Base-by-base conservation (phyloP, 2,888 invertebrate species). In the Synanthedon vespiformis region DNA sequence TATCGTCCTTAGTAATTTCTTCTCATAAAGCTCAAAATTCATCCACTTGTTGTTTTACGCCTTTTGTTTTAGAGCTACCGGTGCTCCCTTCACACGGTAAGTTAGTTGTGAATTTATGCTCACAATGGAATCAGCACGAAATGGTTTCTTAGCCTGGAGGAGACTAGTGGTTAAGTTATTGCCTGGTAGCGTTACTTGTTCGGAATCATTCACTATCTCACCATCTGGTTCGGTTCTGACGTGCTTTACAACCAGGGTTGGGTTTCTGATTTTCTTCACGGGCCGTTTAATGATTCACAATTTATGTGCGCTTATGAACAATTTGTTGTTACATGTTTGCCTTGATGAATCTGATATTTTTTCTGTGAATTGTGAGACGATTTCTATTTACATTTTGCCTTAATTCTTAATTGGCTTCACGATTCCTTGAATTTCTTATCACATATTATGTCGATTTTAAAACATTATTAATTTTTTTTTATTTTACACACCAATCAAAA, bases 201-300 rank as follows among this genome's bases (percentile, higher is more conserved):
- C 66, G 61, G 66, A 77, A 73, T 74, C 78, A 72, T 69, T 71
- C 72, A 63, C 74, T 80, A 83, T 84, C 82, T 74, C 60, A 62
- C 67, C 77, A 83, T 84, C 82, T 80, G 69, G 70, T 61, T 67
- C 63, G 61, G 61, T 70, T 67, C 66, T 74, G 77, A 78, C 74
- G 69, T 77, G 69, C 63, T 80, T 82, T 81, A 82, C 70, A 72
- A 66, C 70, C 74, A 72, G 70, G 69, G 69, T 64, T 74, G 70
- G 62, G 60, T 63, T 68, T 59, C 63, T 68, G 70, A 70, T 75
- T 73, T 71, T 67, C 68, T 67, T 60, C 56, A 54, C 61, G 14
- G 41, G 40, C 22, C 47, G 16, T 65, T 73, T 80, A 80, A 80
- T 77, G 78, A 80, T 62, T 58, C 57, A 59, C 74, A 77, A 79